Evolutionary conservation across 2,888 invertebrate species (phyloP).

Genomic region (Rhodophaea formosa): DNA sequence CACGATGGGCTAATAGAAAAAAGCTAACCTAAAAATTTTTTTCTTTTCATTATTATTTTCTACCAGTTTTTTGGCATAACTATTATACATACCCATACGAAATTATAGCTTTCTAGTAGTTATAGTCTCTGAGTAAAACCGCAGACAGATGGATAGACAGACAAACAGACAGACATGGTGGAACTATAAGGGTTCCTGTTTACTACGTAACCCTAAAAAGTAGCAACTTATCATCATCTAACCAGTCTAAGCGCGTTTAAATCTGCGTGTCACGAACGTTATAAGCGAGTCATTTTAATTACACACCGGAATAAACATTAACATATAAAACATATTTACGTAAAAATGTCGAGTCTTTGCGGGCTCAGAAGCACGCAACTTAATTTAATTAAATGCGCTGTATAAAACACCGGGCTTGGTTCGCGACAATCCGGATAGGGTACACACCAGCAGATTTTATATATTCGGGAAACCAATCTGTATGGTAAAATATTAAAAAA

Average conservation of each 20-base stretch:
- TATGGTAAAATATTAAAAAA: too few relatives aligned
- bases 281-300: conserved; percentile 39
- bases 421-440: background rate
- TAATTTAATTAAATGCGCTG: conserved; percentile 70
- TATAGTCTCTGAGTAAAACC: too few relatives aligned
- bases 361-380: conserved; percentile 60
- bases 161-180: too few relatives aligned
- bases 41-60: too few relatives aligned
- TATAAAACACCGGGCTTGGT: conserved; percentile 54
- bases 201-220: too few relatives aligned
- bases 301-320: conserved; percentile 33
- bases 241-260: conserved; percentile 15
- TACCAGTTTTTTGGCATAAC: too few relatives aligned
- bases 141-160: too few relatives aligned
- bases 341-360: conserved; percentile 37
- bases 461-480: background rate
- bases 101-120: too few relatives aligned
- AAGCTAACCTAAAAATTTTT: too few relatives aligned
- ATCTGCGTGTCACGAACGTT: conserved; percentile 21
- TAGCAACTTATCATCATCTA: conserved; percentile 6
- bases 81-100: too few relatives aligned
- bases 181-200: too few relatives aligned
- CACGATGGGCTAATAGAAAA: too few relatives aligned
- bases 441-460: conserved; percentile 3
- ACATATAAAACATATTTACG: conserved; percentile 35